A percentile compares a stretch with the other conserved stretches of the same genome.
Evolutionary conservation across 2,797 vertebrate species (phyloP).

Genomic region (Sebastolobus altivelis): DNA sequence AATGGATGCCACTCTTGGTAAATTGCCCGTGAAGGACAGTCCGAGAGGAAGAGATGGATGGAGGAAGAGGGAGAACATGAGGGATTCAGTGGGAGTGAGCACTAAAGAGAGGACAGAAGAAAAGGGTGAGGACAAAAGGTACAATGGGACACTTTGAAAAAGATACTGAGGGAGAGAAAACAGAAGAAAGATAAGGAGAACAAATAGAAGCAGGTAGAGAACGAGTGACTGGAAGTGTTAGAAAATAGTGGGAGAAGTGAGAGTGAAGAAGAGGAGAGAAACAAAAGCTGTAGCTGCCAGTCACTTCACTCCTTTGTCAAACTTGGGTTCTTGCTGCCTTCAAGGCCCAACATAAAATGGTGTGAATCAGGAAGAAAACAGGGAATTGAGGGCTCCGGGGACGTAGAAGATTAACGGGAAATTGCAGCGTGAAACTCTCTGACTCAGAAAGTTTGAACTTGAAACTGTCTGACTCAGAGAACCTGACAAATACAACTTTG

Average conservation of each 20-base stretch:
- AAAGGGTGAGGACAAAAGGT: slow-evolving; percentile 15
- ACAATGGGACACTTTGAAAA: slow-evolving; percentile 24
- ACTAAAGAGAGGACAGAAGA: slow-evolving; percentile 21
- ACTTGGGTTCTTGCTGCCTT: slow-evolving; percentile 52
- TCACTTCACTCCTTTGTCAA: slow-evolving; percentile 60
- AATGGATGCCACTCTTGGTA: slow-evolving; percentile 66
- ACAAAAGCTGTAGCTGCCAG: slow-evolving; percentile 42
- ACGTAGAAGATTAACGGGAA: slow-evolving; percentile 45
- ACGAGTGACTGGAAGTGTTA: background rate
- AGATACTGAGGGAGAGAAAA: background rate
- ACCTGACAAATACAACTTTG: slow-evolving; percentile 68
- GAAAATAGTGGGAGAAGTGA: slow-evolving; percentile 5
- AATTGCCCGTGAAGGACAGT: slow-evolving; percentile 78
- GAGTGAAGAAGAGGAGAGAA: background rate
- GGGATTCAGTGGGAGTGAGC: slow-evolving; percentile 25
- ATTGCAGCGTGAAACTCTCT: slow-evolving; percentile 57
- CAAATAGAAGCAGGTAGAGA: background rate
- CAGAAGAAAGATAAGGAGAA: slow-evolving; percentile 5
- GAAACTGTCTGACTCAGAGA: slow-evolving; percentile 60
- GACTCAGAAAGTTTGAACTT: slow-evolving; percentile 63
- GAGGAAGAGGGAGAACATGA: slow-evolving; percentile 34
- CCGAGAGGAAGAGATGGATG: slow-evolving; percentile 32
- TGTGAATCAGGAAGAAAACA: slow-evolving; percentile 57
- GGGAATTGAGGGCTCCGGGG: slow-evolving; percentile 62
- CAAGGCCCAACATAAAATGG: slow-evolving; percentile 57